Conservation (phyloP, 1,140 invertebrate species). For the Apolygus lucorum region DNA sequence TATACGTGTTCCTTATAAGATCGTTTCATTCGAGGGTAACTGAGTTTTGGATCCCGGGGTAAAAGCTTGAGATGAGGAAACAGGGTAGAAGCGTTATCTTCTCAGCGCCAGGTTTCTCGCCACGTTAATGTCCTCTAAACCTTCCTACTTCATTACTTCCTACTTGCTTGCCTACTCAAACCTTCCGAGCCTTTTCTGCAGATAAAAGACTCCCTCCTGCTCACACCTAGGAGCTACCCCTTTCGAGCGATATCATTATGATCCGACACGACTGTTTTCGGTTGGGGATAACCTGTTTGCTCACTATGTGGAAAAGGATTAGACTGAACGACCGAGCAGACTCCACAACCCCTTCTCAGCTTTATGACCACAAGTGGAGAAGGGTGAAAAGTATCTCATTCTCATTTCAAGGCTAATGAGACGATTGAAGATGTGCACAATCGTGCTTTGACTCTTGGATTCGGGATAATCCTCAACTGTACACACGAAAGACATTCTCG, state of each 20-base stretch:
- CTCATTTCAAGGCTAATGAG: neutral
- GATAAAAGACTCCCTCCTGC: constrained; percentile 16
- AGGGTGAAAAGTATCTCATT: neutral
- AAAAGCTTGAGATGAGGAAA: neutral
- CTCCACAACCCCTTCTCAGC: neutral
- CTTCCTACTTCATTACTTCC: constrained; percentile 11
- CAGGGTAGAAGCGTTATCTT: neutral
- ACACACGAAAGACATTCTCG: no score
- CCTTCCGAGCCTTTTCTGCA: neutral
- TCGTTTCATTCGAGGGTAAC: neutral
- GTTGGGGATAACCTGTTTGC: neutral
- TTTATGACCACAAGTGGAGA: neutral
- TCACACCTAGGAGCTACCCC: neutral
- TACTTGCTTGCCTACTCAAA: constrained; percentile 15
- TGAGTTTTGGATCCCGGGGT: neutral
- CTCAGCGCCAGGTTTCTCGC: neutral
- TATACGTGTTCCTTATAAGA: no score
- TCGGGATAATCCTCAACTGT: no score
- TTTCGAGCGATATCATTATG: neutral
- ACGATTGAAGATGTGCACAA: neutral
- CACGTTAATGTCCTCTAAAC: constrained; percentile 13
- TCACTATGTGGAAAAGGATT: neutral
- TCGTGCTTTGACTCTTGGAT: no score
- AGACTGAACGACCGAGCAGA: neutral
- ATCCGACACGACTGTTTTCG: neutral